Evolutionary conservation across 2,797 vertebrate genomes (phyloP).

Genomic region (Anguilla anguilla): DNA sequence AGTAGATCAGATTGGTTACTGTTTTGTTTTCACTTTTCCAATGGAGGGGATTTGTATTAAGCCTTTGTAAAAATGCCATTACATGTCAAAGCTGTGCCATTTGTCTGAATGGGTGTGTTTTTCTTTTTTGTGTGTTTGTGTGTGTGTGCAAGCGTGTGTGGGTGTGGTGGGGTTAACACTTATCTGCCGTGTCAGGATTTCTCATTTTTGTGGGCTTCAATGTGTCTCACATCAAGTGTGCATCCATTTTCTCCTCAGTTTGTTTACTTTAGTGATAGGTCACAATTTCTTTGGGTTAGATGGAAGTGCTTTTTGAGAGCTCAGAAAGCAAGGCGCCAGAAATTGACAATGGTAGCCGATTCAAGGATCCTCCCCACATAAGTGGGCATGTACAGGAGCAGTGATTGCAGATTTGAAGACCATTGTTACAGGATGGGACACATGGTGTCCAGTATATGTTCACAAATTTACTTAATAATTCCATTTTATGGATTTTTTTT

Average conservation of each 20-base stretch:
- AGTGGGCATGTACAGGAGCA: neutral
- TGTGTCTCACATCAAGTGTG: neutral
- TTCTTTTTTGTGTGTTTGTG: neutral
- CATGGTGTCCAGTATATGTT: slow-evolving; percentile 54
- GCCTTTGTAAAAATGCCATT: neutral
- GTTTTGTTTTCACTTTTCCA: neutral
- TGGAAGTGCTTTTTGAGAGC: slow-evolving; percentile 56
- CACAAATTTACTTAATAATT: slow-evolving; percentile 53
- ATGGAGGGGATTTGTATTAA: neutral
- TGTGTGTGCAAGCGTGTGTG: neutral
- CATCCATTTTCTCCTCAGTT: slow-evolving; percentile 31
- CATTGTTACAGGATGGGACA: slow-evolving; percentile 39
- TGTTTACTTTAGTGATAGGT: slow-evolving; percentile 63
- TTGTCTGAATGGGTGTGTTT: neutral
- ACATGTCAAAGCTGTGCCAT: neutral
- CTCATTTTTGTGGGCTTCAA: slow-evolving; percentile 11
- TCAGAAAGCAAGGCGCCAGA: slow-evolving; percentile 36
- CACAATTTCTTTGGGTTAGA: slow-evolving; percentile 57
- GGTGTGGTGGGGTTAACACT: neutral
- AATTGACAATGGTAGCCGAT: slow-evolving; percentile 43
- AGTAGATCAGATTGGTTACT: neutral
- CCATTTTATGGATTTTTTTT: slow-evolving; percentile 51
- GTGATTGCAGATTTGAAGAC: slow-evolving; percentile 33
- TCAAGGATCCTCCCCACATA: neutral
- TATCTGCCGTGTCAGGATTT: neutral